Percentiles rank a stretch among this genome's conserved stretches.
phyloP scores from a whole-genome alignment of 2,113 vertebrate species.

The Anoplopoma fimbria region DNA sequence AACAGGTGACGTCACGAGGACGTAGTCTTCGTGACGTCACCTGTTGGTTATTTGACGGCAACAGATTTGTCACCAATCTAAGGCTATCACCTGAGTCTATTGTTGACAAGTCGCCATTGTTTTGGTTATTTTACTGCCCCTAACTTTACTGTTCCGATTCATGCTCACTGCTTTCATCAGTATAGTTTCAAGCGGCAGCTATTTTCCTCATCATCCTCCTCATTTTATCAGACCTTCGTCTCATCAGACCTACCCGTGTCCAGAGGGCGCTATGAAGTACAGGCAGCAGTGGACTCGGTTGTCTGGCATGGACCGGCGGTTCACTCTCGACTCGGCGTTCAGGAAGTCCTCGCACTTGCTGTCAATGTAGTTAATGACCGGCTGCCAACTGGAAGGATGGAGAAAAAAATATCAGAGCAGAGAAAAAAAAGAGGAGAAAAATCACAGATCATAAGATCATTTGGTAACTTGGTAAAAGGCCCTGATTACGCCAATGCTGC shows the following conservation, averaged over 20 bases:
- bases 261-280: conserved; percentile 84
- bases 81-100: too few species aligned
- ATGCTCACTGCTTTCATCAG: neutral
- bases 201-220: neutral
- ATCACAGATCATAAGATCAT: neutral
- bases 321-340: conserved; percentile 83
- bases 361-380: conserved; percentile 84
- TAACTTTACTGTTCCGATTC: too few species aligned
- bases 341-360: conserved; percentile 86
- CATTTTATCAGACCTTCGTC: neutral
- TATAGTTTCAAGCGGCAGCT: neutral
- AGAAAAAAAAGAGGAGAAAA: neutral
- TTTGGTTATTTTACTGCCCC: neutral
- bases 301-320: conserved; percentile 83
- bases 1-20: too few species aligned
- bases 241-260: conserved; percentile 80
- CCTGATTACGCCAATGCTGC: neutral
- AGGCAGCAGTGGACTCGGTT: conserved; percentile 86
- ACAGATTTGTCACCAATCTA: too few species aligned
- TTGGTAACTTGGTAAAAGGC: neutral
- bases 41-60: too few species aligned
- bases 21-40: too few species aligned
- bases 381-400: conserved; percentile 79
- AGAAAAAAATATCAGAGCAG: neutral
- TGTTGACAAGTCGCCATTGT: neutral